Base-by-base conservation (phyloP, 2,113 vertebrate genomes). In the Ctenomys sociabilis region DNA sequence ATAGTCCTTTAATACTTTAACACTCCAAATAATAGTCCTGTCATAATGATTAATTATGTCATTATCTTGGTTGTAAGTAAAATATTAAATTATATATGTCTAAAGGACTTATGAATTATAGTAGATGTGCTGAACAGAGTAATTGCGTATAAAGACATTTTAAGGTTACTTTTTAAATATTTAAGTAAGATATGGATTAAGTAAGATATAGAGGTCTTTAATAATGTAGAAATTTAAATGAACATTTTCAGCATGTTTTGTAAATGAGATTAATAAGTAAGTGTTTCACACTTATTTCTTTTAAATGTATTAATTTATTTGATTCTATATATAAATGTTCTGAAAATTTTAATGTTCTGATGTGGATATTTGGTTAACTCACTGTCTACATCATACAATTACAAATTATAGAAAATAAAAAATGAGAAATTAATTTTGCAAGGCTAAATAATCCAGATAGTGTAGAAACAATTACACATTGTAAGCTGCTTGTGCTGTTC, bases 1-100 rank as follows among this genome's bases (percentile, higher is more conserved):
- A 68, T 49, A 68, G 7, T 92, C 3, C 0, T 68, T 90, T 91
- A 70, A 43, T 73, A 81, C 32, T 91, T 97, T 75, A 77, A 28
- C 96, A 35, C 66, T 88, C 93, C 93, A 94, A 88, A 45, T 94
- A 94, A 88, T 57, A 93, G 37, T 37, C 4, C 95, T 95, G 59
- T 83, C 45, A 92, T 68, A 68, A 81, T 88, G 63, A 96, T 93
- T 87, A 81, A 86, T 88, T 94, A 54, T 84, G 5, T 45, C n/a
- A 84, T 94, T 94, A 88, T 93, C 96, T 94, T 92, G 14, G 1
- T 70, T 4, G 82, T 85, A 90, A 37, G 9, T 88, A 86, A 88
- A 88, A 78, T 93, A 82, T 57, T 93, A 94, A 80, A 90, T 86
- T 85, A 54, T 84, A 17, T 57, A 12, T 81, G 16, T 83, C 88